Evolutionary conservation across 2,113 vertebrate genomes (phyloP).

Genomic region (Salvelinus namaycush): DNA sequence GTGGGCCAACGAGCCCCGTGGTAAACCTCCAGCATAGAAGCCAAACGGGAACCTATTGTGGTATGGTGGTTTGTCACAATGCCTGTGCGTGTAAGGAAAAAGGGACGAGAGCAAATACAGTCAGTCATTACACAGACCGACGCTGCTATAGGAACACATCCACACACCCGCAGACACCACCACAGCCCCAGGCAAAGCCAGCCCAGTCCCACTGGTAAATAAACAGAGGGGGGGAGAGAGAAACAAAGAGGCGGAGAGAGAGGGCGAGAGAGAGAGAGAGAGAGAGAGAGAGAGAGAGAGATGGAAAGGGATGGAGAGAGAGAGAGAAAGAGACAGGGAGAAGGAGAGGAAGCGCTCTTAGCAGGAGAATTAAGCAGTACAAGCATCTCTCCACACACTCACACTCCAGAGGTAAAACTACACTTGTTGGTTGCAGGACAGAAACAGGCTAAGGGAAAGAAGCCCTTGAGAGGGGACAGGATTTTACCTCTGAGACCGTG

Average conservation of each 20-base stretch:
- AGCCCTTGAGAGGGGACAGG: not conserved
- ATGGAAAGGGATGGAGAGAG: not conserved
- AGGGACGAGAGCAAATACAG: no score
- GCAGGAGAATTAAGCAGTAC: no score
- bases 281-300: not conserved
- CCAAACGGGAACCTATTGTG: not conserved
- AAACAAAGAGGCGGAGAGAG: not conserved
- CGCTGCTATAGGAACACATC: no score
- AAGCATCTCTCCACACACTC: no score
- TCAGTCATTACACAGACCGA: no score
- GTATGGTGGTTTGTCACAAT: not conserved
- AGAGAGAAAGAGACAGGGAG: not conserved
- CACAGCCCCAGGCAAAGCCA: no score
- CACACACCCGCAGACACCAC: no score
- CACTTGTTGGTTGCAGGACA: not conserved
- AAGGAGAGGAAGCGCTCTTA: not conserved
- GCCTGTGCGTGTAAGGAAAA: no score
- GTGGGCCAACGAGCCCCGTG: not conserved
- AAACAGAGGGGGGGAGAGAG: not conserved
- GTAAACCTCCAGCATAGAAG: not conserved
- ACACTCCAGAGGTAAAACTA: not conserved
- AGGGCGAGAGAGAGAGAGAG: not conserved
- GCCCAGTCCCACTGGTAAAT: not conserved
- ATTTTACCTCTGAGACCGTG: not conserved
- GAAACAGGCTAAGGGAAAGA: not conserved